Percentiles rank a stretch among this genome's conserved stretches.
Evolutionary conservation across 1,140 invertebrate genomes (phyloP).

Genomic region (Apis dorsata): DNA sequence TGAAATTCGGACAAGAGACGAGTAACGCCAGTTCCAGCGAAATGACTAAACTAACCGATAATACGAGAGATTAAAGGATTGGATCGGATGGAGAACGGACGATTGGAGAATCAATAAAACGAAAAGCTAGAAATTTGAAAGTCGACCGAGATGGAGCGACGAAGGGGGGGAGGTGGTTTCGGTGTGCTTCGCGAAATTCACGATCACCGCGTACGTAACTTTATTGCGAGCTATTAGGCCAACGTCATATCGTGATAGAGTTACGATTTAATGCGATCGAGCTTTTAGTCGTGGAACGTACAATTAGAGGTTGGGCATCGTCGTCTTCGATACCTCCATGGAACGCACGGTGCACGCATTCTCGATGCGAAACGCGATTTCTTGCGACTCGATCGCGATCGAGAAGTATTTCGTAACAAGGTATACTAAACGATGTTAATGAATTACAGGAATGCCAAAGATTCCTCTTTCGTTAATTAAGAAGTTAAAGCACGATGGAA

Average conservation of each 20-base stretch:
- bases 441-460: neutral
- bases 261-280: neutral
- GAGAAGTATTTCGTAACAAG: neutral
- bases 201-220: conserved; percentile 16
- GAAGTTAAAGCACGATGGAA: no score
- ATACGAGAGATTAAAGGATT: conserved; percentile 7
- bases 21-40: neutral
- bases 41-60: conserved; percentile 5
- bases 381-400: neutral
- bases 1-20: neutral
- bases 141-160: neutral
- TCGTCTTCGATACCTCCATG: neutral
- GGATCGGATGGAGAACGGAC: neutral
- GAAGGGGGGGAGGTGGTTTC: neutral
- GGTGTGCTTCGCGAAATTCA: neutral
- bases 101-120: conserved; percentile 16
- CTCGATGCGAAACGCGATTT: neutral
- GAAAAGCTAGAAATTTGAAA: conserved; percentile 10
- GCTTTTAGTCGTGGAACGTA: conserved; percentile 11
- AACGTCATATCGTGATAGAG: neutral
- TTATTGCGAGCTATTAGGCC: conserved; percentile 8
- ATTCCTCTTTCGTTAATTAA: conserved; percentile 12
- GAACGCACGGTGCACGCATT: neutral
- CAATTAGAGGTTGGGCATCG: neutral
- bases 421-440: neutral